These are phyloP conservation scores for Labrus mixtus DNA, from an alignment of 2,113 vertebrate species.

Conservation along the genomic window DNA sequence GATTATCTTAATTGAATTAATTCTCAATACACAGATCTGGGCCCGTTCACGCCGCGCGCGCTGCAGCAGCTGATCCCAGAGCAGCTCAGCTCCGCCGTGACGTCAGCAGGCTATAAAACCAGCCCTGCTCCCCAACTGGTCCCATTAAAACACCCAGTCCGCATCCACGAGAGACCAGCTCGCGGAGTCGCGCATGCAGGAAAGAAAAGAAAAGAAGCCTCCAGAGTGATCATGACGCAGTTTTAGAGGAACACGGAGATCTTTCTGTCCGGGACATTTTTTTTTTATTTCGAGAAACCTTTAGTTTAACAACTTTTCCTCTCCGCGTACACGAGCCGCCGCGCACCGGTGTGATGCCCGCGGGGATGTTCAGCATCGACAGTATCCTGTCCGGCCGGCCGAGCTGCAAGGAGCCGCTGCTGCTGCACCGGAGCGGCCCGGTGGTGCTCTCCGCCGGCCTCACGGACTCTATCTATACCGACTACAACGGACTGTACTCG, in stretches of 20 bases:
- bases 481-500: conserved; percentile 93
- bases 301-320: not conserved
- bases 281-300: not conserved
- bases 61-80: conserved; percentile 61
- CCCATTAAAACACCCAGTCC: conserved; percentile 61
- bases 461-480: conserved; percentile 90
- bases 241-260: conserved; percentile 43
- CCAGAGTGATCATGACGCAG: conserved; percentile 58
- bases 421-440: conserved; percentile 88
- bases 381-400: conserved; percentile 95
- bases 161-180: conserved; percentile 11
- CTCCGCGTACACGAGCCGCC: not conserved
- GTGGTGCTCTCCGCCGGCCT: conserved; percentile 88
- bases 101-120: conserved; percentile 94
- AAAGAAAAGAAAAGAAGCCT: conserved; percentile 3
- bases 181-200: conserved; percentile 13
- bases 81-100: conserved; percentile 87
- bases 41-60: conserved; percentile 74
- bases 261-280: conserved; percentile 6
- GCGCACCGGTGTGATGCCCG: conserved; percentile 87
- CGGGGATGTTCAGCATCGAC: conserved; percentile 99
- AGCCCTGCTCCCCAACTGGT: conserved; percentile 83
- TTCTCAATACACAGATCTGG: conserved; percentile 89
- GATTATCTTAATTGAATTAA: conserved; percentile 97
- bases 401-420: conserved; percentile 93